Base-by-base conservation (phyloP, 2,888 invertebrate genomes). In the Apomyelois bistriatella region DNA sequence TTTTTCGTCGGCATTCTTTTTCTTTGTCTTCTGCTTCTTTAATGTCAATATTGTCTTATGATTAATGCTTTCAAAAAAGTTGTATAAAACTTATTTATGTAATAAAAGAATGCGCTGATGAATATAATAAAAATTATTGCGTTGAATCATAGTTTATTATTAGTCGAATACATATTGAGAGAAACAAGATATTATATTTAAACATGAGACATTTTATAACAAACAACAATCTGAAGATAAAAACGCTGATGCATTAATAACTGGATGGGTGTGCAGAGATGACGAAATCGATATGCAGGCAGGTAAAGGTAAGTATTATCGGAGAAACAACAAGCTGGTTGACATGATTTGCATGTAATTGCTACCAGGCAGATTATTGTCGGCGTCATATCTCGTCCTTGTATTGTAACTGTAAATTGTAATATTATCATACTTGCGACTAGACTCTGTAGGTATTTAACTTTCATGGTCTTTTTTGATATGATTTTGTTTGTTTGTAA, bases 331-430 rank as follows among this genome's bases (percentile, higher is more conserved):
- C 49, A 50, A 50, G 49, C 43, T 52, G 43, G 36, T 36, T 17
- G 36, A 52, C 43, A 52, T 52, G 37, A 52, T 52, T 52, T 52
- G 52, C 52, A 52, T 52, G 43, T 52, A 52, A 52, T 52, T 43
- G 43, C 52, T 36, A 43, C 52, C 16, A 32, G 37, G 17, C 36
- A 37, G 38, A 49, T 51, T 43, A 36, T 52, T 17, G 22, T 12
- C 42, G 42, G 41, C 13, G 22, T 43, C 43, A 36, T 52, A 43
- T 52, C 32, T 42, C 15, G 42, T 43, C 43, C 37, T 52, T 52
- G 36, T 43, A 5, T 40, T 42, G 17, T 49, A n/a, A n/a, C n/a
- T n/a, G n/a, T n/a, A n/a, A n/a, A n/a, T n/a, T n/a, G n/a, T n/a
- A n/a, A n/a, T n/a, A n/a, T n/a, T n/a, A 49, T 12, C 48, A 28